Percentiles rank a stretch among this genome's conserved stretches.
phyloP scores from a whole-genome alignment of 2,797 vertebrate species.

The Hypotaenidia okinawae region DNA sequence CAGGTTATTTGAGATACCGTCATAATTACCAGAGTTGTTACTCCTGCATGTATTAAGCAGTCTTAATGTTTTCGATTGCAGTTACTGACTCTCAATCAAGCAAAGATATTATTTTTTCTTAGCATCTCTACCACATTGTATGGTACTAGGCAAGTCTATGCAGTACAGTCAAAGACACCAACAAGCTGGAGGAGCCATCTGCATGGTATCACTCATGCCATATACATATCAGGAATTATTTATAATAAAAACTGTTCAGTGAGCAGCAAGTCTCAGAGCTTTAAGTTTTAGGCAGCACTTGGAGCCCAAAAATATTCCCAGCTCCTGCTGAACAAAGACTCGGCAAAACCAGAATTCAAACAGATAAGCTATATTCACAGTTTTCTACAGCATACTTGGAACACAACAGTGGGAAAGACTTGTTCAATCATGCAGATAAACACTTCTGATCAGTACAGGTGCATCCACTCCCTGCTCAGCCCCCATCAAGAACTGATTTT shows the following conservation, averaged over 20 bases:
- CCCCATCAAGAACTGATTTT: neutral
- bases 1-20: neutral
- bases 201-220: neutral
- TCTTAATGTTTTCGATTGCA: neutral
- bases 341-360: neutral
- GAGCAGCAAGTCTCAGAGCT: neutral
- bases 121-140: neutral
- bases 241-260: neutral
- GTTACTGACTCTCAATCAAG: neutral
- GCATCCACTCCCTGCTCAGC: neutral
- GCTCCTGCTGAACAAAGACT: neutral
- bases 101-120: neutral
- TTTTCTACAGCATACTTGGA: neutral
- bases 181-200: neutral
- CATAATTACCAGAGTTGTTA: neutral
- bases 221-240: neutral
- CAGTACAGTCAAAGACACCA: neutral
- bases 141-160: neutral
- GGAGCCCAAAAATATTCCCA: neutral
- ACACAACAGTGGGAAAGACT: neutral
- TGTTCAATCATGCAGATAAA: neutral
- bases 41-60: rapidly evolving
- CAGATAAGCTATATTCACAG: neutral
- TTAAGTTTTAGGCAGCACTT: neutral
- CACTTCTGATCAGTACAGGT: neutral